A percentile compares a stretch with the other conserved stretches of the same genome.
These are phyloP conservation scores for Mamestra brassicae DNA, from an alignment of 2,888 invertebrate species.

Conservation along the genomic window DNA sequence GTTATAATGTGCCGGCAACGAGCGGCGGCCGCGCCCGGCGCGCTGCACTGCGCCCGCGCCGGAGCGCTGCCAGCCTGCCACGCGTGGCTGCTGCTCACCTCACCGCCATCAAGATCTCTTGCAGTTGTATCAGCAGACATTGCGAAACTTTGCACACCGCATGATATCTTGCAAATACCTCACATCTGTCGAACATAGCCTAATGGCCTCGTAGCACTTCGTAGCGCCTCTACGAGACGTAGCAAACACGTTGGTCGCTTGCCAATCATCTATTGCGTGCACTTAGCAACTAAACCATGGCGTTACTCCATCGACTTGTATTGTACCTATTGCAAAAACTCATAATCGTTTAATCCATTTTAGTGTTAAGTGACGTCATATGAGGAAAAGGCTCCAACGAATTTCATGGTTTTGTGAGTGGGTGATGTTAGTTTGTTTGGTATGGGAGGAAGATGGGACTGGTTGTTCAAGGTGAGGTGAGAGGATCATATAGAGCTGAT, in stretches of 20 bases:
- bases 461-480: constrained; percentile 37
- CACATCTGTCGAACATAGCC: neutral
- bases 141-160: neutral
- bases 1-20: constrained; percentile 75
- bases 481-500: neutral
- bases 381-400: constrained; percentile 34
- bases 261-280: neutral
- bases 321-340: constrained; percentile 3
- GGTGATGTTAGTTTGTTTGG: neutral
- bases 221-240: constrained; percentile 16
- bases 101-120: neutral
- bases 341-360: constrained; percentile 14
- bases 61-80: constrained; percentile 14
- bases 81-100: constrained; percentile 14
- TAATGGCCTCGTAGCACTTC: constrained; percentile 13
- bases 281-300: neutral
- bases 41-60: constrained; percentile 30
- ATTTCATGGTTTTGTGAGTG: constrained; percentile 16
- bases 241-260: neutral
- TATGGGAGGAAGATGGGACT: neutral
- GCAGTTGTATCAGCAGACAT: neutral
- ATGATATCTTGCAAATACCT: neutral
- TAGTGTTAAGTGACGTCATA: constrained; percentile 37
- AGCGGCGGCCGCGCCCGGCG: constrained; percentile 36
- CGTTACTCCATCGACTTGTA: constrained; percentile 8